A percentile compares a stretch with the other conserved stretches of the same genome.
Evolutionary conservation across 2,797 vertebrate species (phyloP).

Genomic region (Kryptolebias ocellatus): DNA sequence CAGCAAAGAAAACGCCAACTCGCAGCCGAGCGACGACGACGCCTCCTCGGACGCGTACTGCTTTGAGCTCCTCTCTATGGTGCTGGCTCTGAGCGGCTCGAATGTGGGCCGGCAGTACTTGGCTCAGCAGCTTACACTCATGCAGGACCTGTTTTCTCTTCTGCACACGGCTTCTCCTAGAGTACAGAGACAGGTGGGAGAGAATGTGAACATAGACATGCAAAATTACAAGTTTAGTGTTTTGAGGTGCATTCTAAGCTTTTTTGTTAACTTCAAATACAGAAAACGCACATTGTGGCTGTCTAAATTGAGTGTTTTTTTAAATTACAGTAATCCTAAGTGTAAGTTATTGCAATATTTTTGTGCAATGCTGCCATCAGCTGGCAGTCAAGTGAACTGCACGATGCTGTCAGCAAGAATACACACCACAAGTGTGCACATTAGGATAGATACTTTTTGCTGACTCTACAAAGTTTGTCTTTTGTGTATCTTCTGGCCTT

Average conservation of each 20-base stretch:
- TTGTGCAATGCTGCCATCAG: conserved; percentile 6
- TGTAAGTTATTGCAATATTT: neutral
- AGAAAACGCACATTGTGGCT: neutral
- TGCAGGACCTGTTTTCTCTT: conserved; percentile 97
- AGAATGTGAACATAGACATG: neutral
- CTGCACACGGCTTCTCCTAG: conserved; percentile 97
- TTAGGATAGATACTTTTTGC: neutral
- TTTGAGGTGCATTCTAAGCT: neutral
- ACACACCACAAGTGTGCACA: neutral
- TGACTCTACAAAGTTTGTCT: neutral
- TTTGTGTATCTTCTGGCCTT: neutral
- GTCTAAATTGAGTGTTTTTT: neutral
- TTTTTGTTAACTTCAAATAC: neutral
- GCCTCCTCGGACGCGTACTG: conserved; percentile 97
- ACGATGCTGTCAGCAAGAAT: neutral
- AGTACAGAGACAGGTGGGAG: conserved; percentile 95
- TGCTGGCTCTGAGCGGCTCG: conserved; percentile 95
- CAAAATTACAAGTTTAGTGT: neutral
- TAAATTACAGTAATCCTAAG: neutral
- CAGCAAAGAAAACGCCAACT: conserved; percentile 99
- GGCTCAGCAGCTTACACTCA: conserved; percentile 95
- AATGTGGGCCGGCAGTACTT: conserved; percentile 97
- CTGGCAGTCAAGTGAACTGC: neutral
- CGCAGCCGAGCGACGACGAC: conserved; percentile 96
- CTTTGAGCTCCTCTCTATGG: conserved; percentile 99